Conservation (phyloP, 1,140 invertebrate species). For the Chymomyza costata region DNA sequence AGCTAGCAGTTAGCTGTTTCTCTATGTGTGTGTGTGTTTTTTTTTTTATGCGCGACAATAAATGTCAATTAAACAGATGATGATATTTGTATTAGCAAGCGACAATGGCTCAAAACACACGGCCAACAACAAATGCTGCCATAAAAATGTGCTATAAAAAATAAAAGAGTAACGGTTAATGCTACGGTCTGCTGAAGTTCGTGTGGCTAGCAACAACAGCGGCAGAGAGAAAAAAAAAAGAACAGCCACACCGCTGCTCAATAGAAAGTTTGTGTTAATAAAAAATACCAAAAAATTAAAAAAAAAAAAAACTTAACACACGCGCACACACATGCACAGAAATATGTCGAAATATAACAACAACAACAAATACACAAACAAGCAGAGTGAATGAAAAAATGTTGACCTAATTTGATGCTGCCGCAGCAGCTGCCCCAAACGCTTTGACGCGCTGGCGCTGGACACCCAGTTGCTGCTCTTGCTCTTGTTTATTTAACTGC, state of each 20-base stretch:
- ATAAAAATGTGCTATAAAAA: conserved; percentile 66
- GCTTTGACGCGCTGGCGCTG: not conserved
- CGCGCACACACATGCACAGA: too few relatives aligned
- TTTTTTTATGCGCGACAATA: conserved; percentile 39
- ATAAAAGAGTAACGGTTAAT: conserved; percentile 64
- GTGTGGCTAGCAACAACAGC: conserved; percentile 41
- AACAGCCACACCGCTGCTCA: conserved; percentile 39
- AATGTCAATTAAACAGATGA: conserved; percentile 69
- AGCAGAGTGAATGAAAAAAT: conserved; percentile 74
- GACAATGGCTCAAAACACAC: conserved; percentile 10
- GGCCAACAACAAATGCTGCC: conserved; percentile 21
- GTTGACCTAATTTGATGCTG: conserved; percentile 69
- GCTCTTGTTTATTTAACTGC: conserved; percentile 39
- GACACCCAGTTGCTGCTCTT: conserved; percentile 5
- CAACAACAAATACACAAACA: conserved; percentile 34
- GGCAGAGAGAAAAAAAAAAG: conserved; percentile 17
- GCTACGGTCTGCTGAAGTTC: conserved; percentile 67
- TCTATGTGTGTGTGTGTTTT: conserved; percentile 19
- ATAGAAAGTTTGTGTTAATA: conserved; percentile 73
- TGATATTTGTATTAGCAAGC: conserved; percentile 57
- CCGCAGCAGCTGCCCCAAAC: conserved; percentile 2
- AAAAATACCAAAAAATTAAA: conserved; percentile 47
- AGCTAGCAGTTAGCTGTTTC: conserved; percentile 13
- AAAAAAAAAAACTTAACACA: conserved; percentile 58
- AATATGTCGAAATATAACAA: conserved; percentile 64